These are phyloP conservation scores for Piscicola geometra DNA, from an alignment of 2,888 invertebrate genomes.

Conservation along the genomic window DNA sequence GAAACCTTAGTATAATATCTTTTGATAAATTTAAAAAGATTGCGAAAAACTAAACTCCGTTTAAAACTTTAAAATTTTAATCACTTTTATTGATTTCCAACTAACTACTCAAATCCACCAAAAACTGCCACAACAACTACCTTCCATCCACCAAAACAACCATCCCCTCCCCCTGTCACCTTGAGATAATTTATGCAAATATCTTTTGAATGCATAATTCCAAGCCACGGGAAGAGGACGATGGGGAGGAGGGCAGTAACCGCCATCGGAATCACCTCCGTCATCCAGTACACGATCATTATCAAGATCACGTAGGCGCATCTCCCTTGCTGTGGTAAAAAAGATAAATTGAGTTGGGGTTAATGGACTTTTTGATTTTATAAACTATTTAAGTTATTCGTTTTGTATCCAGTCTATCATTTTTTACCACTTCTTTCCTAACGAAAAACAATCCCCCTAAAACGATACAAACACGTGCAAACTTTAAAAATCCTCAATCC, in stretches of 20 bases:
- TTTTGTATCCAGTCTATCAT: not conserved
- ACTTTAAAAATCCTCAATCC: not conserved
- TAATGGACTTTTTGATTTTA: too few species aligned
- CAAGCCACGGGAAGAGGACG: conserved; percentile 45
- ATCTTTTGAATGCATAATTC: conserved; percentile 44
- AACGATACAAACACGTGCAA: too few species aligned
- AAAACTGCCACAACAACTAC: not conserved
- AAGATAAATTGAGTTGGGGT: not conserved
- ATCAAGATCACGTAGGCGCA: conserved; percentile 51
- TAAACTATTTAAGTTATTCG: not conserved
- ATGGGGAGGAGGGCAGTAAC: conserved; percentile 46
- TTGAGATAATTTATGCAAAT: conserved; percentile 45
- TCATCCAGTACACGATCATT: conserved; percentile 47
- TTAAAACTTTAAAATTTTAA: not conserved
- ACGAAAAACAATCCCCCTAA: too few species aligned
- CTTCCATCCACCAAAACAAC: too few species aligned
- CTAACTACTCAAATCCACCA: too few species aligned
- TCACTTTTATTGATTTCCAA: not conserved
- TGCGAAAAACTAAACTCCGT: not conserved
- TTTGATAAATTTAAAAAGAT: not conserved
- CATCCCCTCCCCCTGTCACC: conserved; percentile 38
- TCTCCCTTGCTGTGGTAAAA: conserved; percentile 46
- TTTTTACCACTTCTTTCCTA: too few species aligned
- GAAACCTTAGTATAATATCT: too few species aligned
- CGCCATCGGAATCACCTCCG: conserved; percentile 47